Conservation (phyloP, 2,888 invertebrate species). For the Anticlea derivata region DNA sequence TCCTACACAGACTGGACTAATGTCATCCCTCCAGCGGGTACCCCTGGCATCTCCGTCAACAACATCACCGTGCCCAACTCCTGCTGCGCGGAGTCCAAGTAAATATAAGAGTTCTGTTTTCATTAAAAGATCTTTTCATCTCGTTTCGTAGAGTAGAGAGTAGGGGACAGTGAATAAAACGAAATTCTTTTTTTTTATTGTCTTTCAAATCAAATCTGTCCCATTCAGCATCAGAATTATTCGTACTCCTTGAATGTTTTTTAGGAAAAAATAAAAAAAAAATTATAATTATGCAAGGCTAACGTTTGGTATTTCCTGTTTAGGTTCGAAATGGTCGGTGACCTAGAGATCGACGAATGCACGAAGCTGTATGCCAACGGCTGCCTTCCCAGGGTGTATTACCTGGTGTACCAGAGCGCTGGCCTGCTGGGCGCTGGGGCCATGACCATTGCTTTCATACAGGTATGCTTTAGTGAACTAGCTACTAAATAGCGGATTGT, state of each 20-base stretch:
- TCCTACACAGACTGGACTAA: constrained; percentile 85
- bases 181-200: too few species aligned
- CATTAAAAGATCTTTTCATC: too few species aligned
- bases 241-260: too few species aligned
- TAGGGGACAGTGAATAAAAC: too few species aligned
- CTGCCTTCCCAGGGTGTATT: constrained; percentile 84
- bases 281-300: too few species aligned
- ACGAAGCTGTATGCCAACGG: constrained; percentile 78
- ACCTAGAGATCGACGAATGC: constrained; percentile 54
- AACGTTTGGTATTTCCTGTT: too few species aligned
- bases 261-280: too few species aligned
- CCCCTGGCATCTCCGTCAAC: constrained; percentile 55
- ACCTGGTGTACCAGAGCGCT: constrained; percentile 87
- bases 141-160: too few species aligned
- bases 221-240: too few species aligned
- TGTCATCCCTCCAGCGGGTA: constrained; percentile 47
- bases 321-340: constrained; percentile 36
- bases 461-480: constrained; percentile 71
- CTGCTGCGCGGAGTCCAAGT: constrained; percentile 76
- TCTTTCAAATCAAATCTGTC: too few species aligned
- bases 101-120: not conserved
- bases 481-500: too few species aligned
- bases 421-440: constrained; percentile 89
- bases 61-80: constrained; percentile 84
- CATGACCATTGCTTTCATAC: constrained; percentile 91